These are phyloP conservation scores for Acutogordius australiensis DNA, from an alignment of 2,888 invertebrate genomes.

Conservation along the genomic window DNA sequence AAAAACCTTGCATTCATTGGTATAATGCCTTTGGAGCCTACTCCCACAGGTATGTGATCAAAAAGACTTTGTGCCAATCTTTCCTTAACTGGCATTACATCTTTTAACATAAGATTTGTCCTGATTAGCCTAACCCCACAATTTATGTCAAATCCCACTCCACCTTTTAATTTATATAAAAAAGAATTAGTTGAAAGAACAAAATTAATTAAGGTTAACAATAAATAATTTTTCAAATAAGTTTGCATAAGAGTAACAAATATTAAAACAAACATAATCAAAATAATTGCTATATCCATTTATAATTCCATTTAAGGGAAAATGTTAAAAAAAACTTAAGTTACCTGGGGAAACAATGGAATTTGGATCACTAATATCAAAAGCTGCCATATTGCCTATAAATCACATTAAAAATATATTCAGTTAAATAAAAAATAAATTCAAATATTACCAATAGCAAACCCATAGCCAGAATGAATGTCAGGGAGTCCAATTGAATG, in stretches of 20 bases:
- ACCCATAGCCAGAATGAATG: slow-evolving; percentile 91
- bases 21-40: slow-evolving; percentile 91
- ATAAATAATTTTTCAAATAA: slow-evolving; percentile 11
- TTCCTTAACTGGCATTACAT: slow-evolving; percentile 71
- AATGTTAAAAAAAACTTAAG: not conserved
- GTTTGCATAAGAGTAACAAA: slow-evolving; percentile 10
- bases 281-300: not conserved
- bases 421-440: slow-evolving; percentile 11
- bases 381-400: slow-evolving; percentile 95
- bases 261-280: slow-evolving; percentile 9
- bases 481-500: slow-evolving; percentile 74
- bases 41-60: slow-evolving; percentile 96
- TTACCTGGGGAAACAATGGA: slow-evolving; percentile 64
- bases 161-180: slow-evolving; percentile 30
- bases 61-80: slow-evolving; percentile 80
- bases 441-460: slow-evolving; percentile 58
- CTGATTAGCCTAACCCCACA: slow-evolving; percentile 78
- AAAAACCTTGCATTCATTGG: slow-evolving; percentile 57
- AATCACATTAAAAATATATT: too few species aligned
- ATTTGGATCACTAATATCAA: slow-evolving; percentile 62
- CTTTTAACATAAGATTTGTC: slow-evolving; percentile 70
- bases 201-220: slow-evolving; percentile 8
- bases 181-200: slow-evolving; percentile 6
- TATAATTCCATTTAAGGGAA: too few species aligned
- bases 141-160: slow-evolving; percentile 95